Evolutionary conservation across 1,140 invertebrate species (phyloP).

Genomic region (Trachymyrmex septentrionalis): DNA sequence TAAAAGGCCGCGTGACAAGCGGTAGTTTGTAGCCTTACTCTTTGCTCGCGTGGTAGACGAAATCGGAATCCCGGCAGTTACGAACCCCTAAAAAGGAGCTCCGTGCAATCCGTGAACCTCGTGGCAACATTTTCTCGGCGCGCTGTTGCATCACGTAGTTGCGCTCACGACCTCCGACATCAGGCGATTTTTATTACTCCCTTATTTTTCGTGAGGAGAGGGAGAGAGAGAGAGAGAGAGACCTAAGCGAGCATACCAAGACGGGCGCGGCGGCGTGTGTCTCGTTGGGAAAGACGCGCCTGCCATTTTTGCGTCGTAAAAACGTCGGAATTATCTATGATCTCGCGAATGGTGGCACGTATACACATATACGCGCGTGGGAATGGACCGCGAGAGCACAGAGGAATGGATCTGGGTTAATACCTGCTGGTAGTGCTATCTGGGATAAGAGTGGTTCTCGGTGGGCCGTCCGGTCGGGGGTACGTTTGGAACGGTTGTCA

Average conservation of each 20-base stretch:
- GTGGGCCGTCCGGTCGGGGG: background rate
- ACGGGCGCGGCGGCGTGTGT: slow-evolving; percentile 21
- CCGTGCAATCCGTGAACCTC: background rate
- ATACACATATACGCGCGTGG: slow-evolving; percentile 22
- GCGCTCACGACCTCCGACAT: slow-evolving; percentile 38
- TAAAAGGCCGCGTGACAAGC: background rate
- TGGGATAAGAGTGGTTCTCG: slow-evolving; percentile 51
- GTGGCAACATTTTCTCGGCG: slow-evolving; percentile 29
- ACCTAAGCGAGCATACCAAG: background rate
- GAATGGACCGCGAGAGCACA: slow-evolving; percentile 24
- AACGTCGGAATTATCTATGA: slow-evolving; percentile 54
- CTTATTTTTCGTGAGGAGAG: slow-evolving; percentile 17
- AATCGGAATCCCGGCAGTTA: background rate
- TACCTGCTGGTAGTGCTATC: slow-evolving; percentile 27
- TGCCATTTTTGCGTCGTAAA: slow-evolving; percentile 52
- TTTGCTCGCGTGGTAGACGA: background rate
- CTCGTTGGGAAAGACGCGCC: slow-evolving; percentile 52
- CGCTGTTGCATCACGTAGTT: slow-evolving; percentile 32
- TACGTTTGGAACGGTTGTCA: slow-evolving; percentile 52
- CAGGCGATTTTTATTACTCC: slow-evolving; percentile 34
- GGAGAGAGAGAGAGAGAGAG: background rate
- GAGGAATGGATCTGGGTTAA: slow-evolving; percentile 49
- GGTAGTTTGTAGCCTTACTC: background rate
- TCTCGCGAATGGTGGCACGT: slow-evolving; percentile 29
- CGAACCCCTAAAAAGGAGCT: slow-evolving; percentile 35